These are phyloP conservation scores for Catagonus wagneri DNA, from an alignment of 2,113 vertebrate genomes.

Conservation along the genomic window DNA sequence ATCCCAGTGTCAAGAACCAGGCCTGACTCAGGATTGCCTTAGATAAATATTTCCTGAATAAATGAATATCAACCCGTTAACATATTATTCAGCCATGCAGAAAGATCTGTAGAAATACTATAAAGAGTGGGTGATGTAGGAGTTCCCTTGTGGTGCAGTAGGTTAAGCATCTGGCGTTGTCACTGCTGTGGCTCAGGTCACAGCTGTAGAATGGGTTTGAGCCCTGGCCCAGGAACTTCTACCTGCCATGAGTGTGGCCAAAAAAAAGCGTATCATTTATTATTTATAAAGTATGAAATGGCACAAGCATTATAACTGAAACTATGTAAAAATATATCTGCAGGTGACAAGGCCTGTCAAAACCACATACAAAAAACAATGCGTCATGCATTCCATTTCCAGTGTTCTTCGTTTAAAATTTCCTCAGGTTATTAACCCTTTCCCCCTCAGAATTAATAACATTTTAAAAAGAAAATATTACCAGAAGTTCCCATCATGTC, in stretches of 20 bases:
- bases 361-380: background rate
- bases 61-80: background rate
- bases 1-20: background rate
- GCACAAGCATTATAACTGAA: background rate
- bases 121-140: background rate
- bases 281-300: background rate
- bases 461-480: slow-evolving; percentile 35
- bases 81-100: background rate
- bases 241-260: too few relatives aligned
- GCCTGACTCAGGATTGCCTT: background rate
- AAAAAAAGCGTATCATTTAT: background rate
- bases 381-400: background rate
- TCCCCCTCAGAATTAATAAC: background rate
- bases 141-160: too few relatives aligned
- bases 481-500: too few relatives aligned
- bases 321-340: background rate
- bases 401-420: slow-evolving; percentile 35
- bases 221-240: too few relatives aligned
- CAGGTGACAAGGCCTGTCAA: background rate
- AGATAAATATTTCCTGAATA: background rate
- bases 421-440: background rate
- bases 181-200: too few relatives aligned
- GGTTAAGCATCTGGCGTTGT: too few relatives aligned
- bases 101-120: background rate
- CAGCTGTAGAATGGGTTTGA: too few relatives aligned